A percentile compares a stretch with the other conserved stretches of the same genome.
These are phyloP conservation scores for Melanaphis sacchari DNA, from an alignment of 1,140 invertebrate genomes.

Conservation along the genomic window DNA sequence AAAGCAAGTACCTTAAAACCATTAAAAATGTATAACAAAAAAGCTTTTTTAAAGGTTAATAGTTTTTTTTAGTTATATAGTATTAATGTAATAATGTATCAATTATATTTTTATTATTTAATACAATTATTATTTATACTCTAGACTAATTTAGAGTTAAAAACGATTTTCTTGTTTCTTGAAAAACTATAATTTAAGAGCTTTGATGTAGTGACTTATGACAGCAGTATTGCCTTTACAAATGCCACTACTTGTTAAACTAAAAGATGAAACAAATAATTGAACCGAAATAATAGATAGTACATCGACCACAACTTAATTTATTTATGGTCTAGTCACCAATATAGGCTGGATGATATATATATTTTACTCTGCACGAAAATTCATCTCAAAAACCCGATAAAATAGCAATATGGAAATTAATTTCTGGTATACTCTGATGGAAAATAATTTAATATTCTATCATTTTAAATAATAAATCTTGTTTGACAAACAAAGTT, in stretches of 20 bases:
- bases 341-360: background rate
- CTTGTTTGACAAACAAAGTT: conserved; percentile 2
- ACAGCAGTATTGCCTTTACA: background rate
- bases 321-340: background rate
- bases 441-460: conserved; percentile 12
- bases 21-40: no score
- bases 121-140: no score
- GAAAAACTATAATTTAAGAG: no score
- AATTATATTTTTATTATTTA: no score
- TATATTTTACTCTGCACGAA: background rate
- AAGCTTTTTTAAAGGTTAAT: no score
- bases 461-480: conserved; percentile 4
- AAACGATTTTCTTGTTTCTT: no score
- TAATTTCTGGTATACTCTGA: background rate
- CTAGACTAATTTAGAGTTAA: no score
- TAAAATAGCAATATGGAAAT: background rate
- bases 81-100: no score
- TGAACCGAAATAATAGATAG: background rate
- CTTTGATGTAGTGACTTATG: no score
- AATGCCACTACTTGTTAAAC: background rate
- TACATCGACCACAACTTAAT: background rate
- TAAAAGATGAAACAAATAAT: background rate
- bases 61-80: no score
- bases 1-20: no score
- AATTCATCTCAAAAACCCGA: background rate